A percentile compares a stretch with the other conserved stretches of the same genome.
phyloP scores from a whole-genome alignment of 1,140 invertebrate genomes.

The Calycopis cecrops region DNA sequence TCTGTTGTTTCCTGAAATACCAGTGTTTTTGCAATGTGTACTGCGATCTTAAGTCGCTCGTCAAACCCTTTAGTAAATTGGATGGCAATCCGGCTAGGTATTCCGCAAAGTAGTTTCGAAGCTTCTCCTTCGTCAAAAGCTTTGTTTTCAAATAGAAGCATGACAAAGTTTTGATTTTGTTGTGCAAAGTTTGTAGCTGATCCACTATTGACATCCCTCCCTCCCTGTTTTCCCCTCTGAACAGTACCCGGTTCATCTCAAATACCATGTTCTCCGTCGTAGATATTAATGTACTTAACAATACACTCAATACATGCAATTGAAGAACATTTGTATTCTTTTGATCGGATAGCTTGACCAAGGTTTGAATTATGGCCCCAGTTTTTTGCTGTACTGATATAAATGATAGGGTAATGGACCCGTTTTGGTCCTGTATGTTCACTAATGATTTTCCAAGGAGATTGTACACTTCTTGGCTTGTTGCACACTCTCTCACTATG shows the following conservation, averaged over 20 bases:
- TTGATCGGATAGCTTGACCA: conserved; percentile 18
- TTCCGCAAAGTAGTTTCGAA: too few species aligned
- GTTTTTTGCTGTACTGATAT: too few species aligned
- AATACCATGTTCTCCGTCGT: too few species aligned
- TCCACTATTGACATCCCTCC: neutral
- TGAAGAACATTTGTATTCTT: conserved; percentile 22
- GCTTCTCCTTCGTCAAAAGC: too few species aligned
- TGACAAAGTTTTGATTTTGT: too few species aligned
- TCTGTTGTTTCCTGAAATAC: conserved; percentile 37
- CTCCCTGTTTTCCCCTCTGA: too few species aligned
- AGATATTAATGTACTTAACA: too few species aligned
- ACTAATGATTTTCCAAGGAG: conserved; percentile 26
- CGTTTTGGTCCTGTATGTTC: conserved; percentile 14
- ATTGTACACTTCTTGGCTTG: neutral
- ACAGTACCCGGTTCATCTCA: too few species aligned
- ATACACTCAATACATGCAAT: too few species aligned
- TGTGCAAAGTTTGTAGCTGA: neutral
- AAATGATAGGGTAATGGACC: conserved; percentile 24
- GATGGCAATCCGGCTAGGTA: conserved; percentile 25
- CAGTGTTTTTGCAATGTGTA: conserved; percentile 31
- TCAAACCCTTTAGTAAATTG: conserved; percentile 22
- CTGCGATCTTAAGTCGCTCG: conserved; percentile 23
- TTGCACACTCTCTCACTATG: neutral
- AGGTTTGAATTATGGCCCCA: conserved; percentile 19
- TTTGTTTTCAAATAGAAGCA: too few species aligned